Conservation (phyloP, 2,797 vertebrate genomes). For the Manis javanica region DNA sequence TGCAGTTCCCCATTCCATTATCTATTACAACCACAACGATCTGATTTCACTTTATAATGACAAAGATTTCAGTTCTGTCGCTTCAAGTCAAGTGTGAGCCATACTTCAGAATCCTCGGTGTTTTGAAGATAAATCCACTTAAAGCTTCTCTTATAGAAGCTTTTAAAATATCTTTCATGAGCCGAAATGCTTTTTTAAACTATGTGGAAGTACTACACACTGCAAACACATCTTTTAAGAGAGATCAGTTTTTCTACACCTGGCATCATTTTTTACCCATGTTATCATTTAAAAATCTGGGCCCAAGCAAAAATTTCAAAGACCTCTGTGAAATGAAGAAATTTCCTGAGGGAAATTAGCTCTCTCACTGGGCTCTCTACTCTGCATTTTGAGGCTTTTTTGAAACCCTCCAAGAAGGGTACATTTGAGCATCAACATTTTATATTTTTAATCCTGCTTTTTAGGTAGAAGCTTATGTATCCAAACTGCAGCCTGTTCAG, state of each 20-base stretch:
- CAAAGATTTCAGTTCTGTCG: constrained; percentile 15
- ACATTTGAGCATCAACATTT: background rate
- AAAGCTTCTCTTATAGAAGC: background rate
- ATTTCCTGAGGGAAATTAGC: background rate
- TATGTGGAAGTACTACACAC: background rate
- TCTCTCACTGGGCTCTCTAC: background rate
- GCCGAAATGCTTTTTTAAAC: constrained; percentile 42
- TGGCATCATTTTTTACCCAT: background rate
- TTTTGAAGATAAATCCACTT: constrained; percentile 40
- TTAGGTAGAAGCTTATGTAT: background rate
- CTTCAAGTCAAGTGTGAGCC: background rate
- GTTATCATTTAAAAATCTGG: constrained; percentile 38
- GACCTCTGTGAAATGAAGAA: background rate
- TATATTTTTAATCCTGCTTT: constrained; percentile 56
- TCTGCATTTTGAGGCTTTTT: constrained; percentile 1
- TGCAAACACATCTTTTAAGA: constrained; percentile 33
- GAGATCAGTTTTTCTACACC: constrained; percentile 20
- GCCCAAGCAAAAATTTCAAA: constrained; percentile 18
- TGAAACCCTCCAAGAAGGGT: background rate
- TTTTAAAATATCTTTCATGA: constrained; percentile 41
- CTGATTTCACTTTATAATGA: constrained; percentile 32
- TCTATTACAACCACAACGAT: background rate
- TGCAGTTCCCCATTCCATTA: background rate
- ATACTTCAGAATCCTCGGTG: background rate
- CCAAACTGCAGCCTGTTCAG: background rate